A percentile compares a stretch with the other conserved stretches of the same genome.
Conservation (phyloP, 2,113 vertebrate genomes). For the Shinisaurus crocodilurus region DNA sequence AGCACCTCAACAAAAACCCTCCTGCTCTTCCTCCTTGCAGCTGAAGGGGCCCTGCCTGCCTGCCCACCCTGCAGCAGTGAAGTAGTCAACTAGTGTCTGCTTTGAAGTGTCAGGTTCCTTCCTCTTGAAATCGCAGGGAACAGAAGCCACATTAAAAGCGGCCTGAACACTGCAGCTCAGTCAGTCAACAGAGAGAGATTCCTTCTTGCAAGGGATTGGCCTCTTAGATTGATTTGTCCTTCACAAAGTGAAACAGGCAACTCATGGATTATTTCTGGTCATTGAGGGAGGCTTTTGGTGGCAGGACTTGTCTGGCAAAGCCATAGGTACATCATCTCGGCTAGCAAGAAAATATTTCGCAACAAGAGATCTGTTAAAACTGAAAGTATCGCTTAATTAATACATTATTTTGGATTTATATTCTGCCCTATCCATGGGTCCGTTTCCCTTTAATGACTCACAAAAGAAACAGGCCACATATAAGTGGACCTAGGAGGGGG, state of each 20-base stretch:
- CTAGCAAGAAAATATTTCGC: neutral
- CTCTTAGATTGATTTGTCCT: neutral
- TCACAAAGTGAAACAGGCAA: neutral
- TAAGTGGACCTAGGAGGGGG: too few species aligned
- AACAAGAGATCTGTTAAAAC: neutral
- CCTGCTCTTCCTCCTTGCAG: neutral
- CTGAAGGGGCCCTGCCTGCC: neutral
- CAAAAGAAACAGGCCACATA: neutral
- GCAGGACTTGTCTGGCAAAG: neutral
- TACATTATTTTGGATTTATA: neutral
- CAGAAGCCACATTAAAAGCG: neutral
- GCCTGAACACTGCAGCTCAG: neutral
- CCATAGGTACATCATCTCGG: neutral
- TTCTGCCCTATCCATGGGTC: neutral
- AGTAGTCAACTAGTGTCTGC: too few species aligned
- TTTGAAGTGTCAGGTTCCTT: neutral
- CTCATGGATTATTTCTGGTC: neutral
- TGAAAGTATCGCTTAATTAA: neutral
- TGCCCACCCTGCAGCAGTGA: too few species aligned
- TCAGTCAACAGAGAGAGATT: neutral
- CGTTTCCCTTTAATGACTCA: neutral
- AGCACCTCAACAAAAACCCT: constrained; percentile 60
- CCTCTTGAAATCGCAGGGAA: neutral
- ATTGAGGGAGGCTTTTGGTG: neutral
- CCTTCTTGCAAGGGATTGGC: neutral